phyloP scores from a whole-genome alignment of 2,888 invertebrate genomes.

The Euclidia mi region DNA sequence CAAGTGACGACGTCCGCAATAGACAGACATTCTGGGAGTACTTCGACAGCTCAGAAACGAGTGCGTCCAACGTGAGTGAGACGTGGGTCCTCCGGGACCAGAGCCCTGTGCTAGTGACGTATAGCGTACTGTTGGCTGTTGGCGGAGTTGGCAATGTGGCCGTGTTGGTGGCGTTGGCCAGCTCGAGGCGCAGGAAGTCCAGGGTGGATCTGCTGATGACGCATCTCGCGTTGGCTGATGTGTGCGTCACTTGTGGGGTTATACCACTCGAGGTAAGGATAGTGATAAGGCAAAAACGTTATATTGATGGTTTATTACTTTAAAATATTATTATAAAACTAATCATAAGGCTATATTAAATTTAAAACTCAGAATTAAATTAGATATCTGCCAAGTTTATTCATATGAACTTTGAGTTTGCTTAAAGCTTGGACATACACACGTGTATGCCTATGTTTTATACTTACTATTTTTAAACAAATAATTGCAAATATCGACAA shows the following conservation, averaged over 20 bases:
- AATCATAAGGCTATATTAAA: no score
- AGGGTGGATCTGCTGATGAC: conserved; percentile 95
- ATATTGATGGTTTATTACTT: no score
- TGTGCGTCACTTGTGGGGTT: conserved; percentile 95
- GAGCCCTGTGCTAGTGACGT: conserved; percentile 89
- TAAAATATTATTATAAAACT: no score
- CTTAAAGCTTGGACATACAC: no score
- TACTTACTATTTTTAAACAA: no score
- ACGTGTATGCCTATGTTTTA: no score
- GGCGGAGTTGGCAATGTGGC: conserved; percentile 93
- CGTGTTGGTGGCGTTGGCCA: conserved; percentile 92
- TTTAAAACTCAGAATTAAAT: no score
- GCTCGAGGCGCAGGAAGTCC: conserved; percentile 91
- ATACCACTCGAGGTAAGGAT: conserved; percentile 92
- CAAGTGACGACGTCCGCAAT: conserved; percentile 58
- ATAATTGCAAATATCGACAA: no score
- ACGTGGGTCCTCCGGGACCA: conserved; percentile 65
- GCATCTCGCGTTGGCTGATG: conserved; percentile 94
- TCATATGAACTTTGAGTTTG: no score
- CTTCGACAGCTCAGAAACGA: conserved; percentile 66
- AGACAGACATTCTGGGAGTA: conserved; percentile 80
- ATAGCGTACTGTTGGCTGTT: conserved; percentile 91
- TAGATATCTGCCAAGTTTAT: no score
- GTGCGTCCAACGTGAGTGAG: conserved; percentile 45
- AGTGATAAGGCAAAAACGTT: no score